phyloP scores from a whole-genome alignment of 1,140 invertebrate species.

The Sitophilus oryzae region DNA sequence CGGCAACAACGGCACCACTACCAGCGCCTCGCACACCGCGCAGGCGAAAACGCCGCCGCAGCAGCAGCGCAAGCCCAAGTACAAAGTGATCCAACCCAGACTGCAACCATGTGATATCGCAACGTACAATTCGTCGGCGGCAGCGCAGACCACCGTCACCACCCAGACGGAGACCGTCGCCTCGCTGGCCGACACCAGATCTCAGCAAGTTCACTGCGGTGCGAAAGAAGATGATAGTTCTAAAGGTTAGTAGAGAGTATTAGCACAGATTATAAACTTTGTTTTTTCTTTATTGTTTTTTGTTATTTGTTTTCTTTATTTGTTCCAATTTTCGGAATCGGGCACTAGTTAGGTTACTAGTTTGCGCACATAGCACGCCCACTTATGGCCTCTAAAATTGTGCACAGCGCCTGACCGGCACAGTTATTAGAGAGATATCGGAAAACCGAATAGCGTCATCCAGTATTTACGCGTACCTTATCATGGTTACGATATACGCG shows the following conservation, averaged over 20 bases:
- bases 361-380: no score
- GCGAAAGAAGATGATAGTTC: conserved; percentile 11
- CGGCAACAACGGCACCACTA: conserved; percentile 20
- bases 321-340: no score
- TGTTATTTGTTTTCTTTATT: no score
- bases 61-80: conserved; percentile 39
- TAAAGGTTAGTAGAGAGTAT: conserved; percentile 12
- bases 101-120: conserved; percentile 43
- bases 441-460: no score
- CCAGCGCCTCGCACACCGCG: conserved; percentile 6
- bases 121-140: conserved; percentile 37
- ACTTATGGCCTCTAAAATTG: no score
- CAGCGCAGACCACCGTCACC: conserved; percentile 1
- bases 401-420: no score
- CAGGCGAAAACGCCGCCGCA: conserved; percentile 17
- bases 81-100: conserved; percentile 50
- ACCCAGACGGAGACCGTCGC: conserved; percentile 16
- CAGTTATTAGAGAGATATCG: no score
- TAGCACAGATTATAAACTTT: no score
- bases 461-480: no score
- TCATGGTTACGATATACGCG: no score
- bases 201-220: conserved; percentile 33
- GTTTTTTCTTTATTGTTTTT: no score
- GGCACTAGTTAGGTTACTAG: no score
- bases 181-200: conserved; percentile 32